Percentiles rank a stretch among this genome's conserved stretches.
Conservation (phyloP, 2,797 vertebrate species). For the Pagetopsis macropterus region DNA sequence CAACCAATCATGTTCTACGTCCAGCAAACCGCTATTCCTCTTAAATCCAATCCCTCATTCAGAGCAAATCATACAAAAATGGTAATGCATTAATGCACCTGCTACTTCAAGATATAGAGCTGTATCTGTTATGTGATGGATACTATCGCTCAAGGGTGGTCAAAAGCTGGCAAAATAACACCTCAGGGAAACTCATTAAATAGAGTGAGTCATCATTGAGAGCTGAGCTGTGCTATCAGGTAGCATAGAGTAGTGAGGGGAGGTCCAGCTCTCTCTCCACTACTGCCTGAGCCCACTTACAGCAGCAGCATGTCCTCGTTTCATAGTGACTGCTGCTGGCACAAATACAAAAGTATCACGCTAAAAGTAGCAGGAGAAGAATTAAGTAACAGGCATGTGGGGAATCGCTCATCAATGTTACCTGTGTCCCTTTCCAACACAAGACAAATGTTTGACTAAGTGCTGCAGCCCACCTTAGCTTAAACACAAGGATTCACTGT, state of each 20-base stretch:
- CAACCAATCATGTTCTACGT: slow-evolving; percentile 28
- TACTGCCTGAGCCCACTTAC: background rate
- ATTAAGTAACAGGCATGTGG: background rate
- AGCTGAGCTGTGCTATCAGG: slow-evolving; percentile 72
- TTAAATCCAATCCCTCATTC: slow-evolving; percentile 26
- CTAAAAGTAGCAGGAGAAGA: background rate
- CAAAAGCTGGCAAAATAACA: slow-evolving; percentile 64
- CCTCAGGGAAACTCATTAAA: slow-evolving; percentile 74
- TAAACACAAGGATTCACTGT: too few species aligned
- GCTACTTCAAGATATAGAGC: slow-evolving; percentile 41
- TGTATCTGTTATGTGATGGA: slow-evolving; percentile 45
- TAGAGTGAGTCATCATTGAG: slow-evolving; percentile 69
- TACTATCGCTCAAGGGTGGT: slow-evolving; percentile 47
- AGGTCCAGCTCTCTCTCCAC: slow-evolving; percentile 43
- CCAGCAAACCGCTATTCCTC: slow-evolving; percentile 3
- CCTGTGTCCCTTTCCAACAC: background rate
- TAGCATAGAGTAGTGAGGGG: slow-evolving; percentile 55
- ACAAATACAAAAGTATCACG: background rate
- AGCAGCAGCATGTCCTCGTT: background rate
- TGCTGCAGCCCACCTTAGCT: too few species aligned
- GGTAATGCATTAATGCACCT: slow-evolving; percentile 42
- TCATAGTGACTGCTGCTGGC: background rate
- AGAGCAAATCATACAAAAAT: slow-evolving; percentile 27
- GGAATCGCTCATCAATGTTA: slow-evolving; percentile 4
- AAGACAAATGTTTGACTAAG: background rate